Evolutionary conservation across 2,113 vertebrate genomes (phyloP).

Genomic region (Odontesthes bonariensis): DNA sequence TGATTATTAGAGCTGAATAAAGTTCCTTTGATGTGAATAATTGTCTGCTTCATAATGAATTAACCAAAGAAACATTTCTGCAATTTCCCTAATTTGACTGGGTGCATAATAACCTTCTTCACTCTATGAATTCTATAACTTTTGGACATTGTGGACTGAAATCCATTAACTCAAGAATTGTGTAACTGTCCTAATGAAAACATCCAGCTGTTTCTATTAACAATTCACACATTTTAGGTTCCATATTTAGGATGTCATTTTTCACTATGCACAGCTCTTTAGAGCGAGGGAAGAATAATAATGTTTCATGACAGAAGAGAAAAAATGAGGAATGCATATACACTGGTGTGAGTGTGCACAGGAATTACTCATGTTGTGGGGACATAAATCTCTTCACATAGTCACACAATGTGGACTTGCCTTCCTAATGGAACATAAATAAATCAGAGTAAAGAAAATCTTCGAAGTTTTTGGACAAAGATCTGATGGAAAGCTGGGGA

Average conservation of each 20-base stretch:
- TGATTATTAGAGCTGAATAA: slow-evolving; percentile 13
- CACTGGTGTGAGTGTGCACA: background rate
- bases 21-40: slow-evolving; percentile 17
- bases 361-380: background rate
- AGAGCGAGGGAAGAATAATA: background rate
- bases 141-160: slow-evolving; percentile 10
- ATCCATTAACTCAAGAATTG: slow-evolving; percentile 18
- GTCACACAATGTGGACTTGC: background rate
- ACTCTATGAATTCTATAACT: slow-evolving; percentile 4
- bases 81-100: background rate
- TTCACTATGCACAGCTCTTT: slow-evolving; percentile 17
- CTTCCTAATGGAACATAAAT: background rate
- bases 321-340: slow-evolving; percentile 2
- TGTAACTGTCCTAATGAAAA: slow-evolving; percentile 16
- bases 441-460: background rate
- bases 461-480: background rate
- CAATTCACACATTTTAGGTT: slow-evolving; percentile 23
- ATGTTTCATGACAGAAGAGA: slow-evolving; percentile 11
- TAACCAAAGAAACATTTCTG: slow-evolving; percentile 23
- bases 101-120: background rate
- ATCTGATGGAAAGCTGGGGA: background rate
- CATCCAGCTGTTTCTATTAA: slow-evolving; percentile 5
- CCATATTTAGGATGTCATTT: slow-evolving; percentile 2
- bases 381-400: background rate
- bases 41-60: background rate